Percentiles rank a stretch among this genome's conserved stretches.
These are phyloP conservation scores for Poeciliopsis prolifica DNA, from an alignment of 2,113 vertebrate species.

Conservation along the genomic window DNA sequence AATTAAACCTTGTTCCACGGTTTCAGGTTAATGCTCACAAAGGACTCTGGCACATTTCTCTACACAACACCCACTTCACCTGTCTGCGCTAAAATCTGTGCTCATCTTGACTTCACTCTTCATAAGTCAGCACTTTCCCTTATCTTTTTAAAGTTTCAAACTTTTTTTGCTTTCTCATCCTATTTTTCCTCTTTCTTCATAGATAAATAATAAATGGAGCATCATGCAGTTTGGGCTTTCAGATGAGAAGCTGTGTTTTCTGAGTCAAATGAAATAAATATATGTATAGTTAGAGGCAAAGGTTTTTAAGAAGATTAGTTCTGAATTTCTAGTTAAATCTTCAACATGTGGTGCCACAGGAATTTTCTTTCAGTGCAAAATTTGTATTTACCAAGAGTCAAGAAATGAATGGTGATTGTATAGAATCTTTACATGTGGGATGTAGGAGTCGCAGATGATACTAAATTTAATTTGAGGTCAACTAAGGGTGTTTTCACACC, in stretches of 20 bases:
- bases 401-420: background rate
- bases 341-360: slow-evolving; percentile 4
- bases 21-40: slow-evolving; percentile 59
- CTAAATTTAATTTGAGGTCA: background rate
- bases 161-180: slow-evolving; percentile 57
- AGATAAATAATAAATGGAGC: slow-evolving; percentile 73
- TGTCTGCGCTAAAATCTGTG: slow-evolving; percentile 60
- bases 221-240: slow-evolving; percentile 64
- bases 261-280: slow-evolving; percentile 69
- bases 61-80: slow-evolving; percentile 41
- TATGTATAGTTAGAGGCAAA: slow-evolving; percentile 50
- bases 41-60: slow-evolving; percentile 47
- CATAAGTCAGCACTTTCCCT: slow-evolving; percentile 67
- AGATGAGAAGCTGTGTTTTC: slow-evolving; percentile 67
- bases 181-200: slow-evolving; percentile 17
- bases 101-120: slow-evolving; percentile 46
- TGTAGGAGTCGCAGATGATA: background rate
- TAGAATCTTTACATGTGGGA: background rate
- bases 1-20: slow-evolving; percentile 57
- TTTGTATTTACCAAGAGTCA: background rate
- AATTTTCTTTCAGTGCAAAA: background rate
- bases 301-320: slow-evolving; percentile 49
- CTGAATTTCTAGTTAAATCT: slow-evolving; percentile 49
- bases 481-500: too few species aligned
- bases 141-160: slow-evolving; percentile 60